Conservation (phyloP, 2,888 invertebrate genomes). For the Lasioglossum pauxillum region DNA sequence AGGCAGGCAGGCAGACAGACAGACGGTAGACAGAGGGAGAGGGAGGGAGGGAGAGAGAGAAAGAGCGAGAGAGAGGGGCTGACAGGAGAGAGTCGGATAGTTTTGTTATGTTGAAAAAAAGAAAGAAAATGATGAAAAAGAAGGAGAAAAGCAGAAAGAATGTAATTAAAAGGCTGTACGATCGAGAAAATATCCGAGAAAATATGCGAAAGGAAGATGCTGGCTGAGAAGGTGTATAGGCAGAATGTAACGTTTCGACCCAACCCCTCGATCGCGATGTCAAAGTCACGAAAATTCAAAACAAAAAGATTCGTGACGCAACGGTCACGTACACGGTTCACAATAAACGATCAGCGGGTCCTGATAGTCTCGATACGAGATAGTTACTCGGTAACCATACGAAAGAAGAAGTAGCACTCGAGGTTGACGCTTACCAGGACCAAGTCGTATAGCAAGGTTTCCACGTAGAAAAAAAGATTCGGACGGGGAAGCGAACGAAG, state of each 20-base stretch:
- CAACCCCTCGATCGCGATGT: slow-evolving; percentile 65
- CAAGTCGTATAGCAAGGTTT: slow-evolving; percentile 52
- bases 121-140: neutral
- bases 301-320: slow-evolving; percentile 51
- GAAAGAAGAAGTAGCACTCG: neutral
- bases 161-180: neutral
- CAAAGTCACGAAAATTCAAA: slow-evolving; percentile 64
- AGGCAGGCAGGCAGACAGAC: slow-evolving; percentile 23
- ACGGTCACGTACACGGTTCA: neutral
- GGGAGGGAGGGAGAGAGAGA: neutral
- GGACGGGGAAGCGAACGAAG: slow-evolving; percentile 79
- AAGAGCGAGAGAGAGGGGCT: neutral
- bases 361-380: neutral
- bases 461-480: slow-evolving; percentile 85
- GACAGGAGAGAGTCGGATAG: slow-evolving; percentile 24
- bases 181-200: neutral
- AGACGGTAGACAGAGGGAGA: neutral
- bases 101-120: slow-evolving; percentile 36
- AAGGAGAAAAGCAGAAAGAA: neutral
- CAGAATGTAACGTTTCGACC: slow-evolving; percentile 37
- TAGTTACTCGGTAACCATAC: neutral
- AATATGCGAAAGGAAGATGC: neutral
- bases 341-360: neutral
- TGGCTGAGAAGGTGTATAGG: neutral
- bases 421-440: slow-evolving; percentile 17